Conservation (phyloP, 2,888 invertebrate genomes). For the Conops quadrifasciatus region DNA sequence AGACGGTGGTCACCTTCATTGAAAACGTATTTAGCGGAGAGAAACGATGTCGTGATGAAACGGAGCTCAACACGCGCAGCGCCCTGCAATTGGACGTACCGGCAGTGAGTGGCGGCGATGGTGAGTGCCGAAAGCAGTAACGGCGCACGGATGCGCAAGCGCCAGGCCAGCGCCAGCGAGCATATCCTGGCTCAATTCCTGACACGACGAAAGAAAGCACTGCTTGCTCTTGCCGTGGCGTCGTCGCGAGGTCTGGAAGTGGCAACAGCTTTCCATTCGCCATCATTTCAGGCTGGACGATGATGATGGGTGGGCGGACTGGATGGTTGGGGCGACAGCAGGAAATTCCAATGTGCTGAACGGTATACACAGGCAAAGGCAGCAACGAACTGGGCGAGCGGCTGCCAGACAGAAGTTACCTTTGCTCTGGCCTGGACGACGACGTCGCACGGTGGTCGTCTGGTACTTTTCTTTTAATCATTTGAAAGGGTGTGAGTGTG, state of each 20-base stretch:
- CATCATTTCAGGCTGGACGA: conserved; percentile 28
- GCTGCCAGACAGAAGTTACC: conserved; percentile 66
- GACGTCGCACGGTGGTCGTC: conserved; percentile 62
- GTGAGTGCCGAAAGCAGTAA: conserved; percentile 26
- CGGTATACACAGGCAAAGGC: conserved; percentile 53
- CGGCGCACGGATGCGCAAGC: conserved; percentile 30
- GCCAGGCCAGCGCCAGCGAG: conserved; percentile 13
- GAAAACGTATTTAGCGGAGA: conserved; percentile 54
- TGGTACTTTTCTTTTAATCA: conserved; percentile 48
- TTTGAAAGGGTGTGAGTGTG: conserved; percentile 26
- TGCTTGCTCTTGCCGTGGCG: background rate
- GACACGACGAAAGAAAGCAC: background rate
- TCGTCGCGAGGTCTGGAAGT: conserved; percentile 4
- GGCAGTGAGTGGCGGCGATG: conserved; percentile 13
- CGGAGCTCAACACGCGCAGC: too few relatives aligned
- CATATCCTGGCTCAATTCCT: conserved; percentile 19
- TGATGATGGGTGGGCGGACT: conserved; percentile 22
- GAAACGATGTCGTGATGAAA: conserved; percentile 56
- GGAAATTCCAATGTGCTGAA: conserved; percentile 55
- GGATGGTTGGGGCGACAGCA: conserved; percentile 37
- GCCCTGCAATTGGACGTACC: conserved; percentile 39
- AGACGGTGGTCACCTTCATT: background rate
- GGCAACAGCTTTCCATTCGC: conserved; percentile 28
- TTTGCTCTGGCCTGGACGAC: conserved; percentile 67
- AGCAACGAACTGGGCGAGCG: conserved; percentile 43